Percentiles rank a stretch among this genome's conserved stretches.
Conservation (phyloP, 2,797 vertebrate species). For the Aulostomus chinensis region DNA sequence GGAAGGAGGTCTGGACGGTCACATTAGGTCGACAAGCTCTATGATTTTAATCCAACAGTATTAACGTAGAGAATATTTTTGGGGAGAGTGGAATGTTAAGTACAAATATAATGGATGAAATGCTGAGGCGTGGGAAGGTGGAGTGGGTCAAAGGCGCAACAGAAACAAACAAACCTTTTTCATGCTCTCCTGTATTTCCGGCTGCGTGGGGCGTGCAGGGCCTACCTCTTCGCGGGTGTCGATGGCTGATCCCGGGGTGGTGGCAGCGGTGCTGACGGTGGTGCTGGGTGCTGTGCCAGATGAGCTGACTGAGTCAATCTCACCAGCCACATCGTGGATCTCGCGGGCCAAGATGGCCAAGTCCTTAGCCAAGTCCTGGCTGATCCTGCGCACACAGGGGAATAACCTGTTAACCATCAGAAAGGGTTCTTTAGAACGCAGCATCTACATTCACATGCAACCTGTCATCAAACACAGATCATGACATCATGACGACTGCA, state of each 20-base stretch:
- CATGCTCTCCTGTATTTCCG: constrained; percentile 86
- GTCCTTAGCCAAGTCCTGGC: constrained; percentile 93
- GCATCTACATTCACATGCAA: constrained; percentile 40
- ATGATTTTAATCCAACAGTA: too few relatives aligned
- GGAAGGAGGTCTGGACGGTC: constrained; percentile 5
- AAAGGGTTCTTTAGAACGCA: constrained; percentile 71
- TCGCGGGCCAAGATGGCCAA: constrained; percentile 98
- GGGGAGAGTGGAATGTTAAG: too few relatives aligned
- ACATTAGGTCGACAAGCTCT: not conserved
- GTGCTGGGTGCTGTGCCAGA: constrained; percentile 98
- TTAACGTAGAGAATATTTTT: too few relatives aligned
- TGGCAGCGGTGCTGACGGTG: constrained; percentile 98
- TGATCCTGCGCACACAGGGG: constrained; percentile 95
- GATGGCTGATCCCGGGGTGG: constrained; percentile 98
- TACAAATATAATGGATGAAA: too few relatives aligned
- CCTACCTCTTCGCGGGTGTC: constrained; percentile 99
- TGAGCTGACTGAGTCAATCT: constrained; percentile 98
- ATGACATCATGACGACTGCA: too few relatives aligned
- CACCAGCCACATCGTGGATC: constrained; percentile 99
- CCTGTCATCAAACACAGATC: constrained; percentile 9
- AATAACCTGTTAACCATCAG: constrained; percentile 86
- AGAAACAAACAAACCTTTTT: constrained; percentile 79
- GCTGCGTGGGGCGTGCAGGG: constrained; percentile 82
- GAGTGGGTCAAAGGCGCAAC: not conserved
- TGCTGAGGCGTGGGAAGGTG: not conserved